Conservation (phyloP, 2,113 vertebrate genomes). For the Cyprinus carpio region DNA sequence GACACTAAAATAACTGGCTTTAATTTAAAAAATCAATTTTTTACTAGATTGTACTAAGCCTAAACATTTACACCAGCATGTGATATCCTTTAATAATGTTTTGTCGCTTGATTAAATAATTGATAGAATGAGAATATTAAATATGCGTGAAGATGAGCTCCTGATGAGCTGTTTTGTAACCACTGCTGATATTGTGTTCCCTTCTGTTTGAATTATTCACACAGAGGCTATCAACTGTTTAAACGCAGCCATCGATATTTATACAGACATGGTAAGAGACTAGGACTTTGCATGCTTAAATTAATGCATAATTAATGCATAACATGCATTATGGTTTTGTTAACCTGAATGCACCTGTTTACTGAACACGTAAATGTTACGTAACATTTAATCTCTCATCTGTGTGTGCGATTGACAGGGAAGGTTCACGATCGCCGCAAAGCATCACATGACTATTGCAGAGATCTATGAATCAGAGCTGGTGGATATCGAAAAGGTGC, state of each 20-base stretch:
- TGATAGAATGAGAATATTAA: background rate
- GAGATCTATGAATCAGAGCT: conserved; percentile 96
- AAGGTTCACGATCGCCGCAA: conserved; percentile 96
- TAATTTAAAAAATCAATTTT: too few species aligned
- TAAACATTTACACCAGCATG: too few species aligned
- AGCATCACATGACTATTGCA: conserved; percentile 98
- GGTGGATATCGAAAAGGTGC: conserved; percentile 97
- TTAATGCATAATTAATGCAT: background rate
- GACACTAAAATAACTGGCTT: too few species aligned
- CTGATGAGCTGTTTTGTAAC: background rate
- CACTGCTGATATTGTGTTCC: conserved; percentile 28
- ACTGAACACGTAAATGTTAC: background rate
- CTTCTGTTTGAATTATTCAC: conserved; percentile 22
- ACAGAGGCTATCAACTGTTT: conserved; percentile 99
- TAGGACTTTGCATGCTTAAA: too few species aligned
- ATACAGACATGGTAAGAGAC: conserved; percentile 97
- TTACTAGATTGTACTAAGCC: too few species aligned
- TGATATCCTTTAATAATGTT: too few species aligned
- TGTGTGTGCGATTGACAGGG: conserved; percentile 74
- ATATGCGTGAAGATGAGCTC: background rate
- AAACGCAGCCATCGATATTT: conserved; percentile 99
- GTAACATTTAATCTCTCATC: background rate
- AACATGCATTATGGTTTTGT: conserved; percentile 19
- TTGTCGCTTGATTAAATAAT: background rate
- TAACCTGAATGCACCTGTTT: conserved; percentile 22